These are phyloP conservation scores for Eidolon helvum DNA, from an alignment of 2,113 vertebrate genomes.

Conservation along the genomic window DNA sequence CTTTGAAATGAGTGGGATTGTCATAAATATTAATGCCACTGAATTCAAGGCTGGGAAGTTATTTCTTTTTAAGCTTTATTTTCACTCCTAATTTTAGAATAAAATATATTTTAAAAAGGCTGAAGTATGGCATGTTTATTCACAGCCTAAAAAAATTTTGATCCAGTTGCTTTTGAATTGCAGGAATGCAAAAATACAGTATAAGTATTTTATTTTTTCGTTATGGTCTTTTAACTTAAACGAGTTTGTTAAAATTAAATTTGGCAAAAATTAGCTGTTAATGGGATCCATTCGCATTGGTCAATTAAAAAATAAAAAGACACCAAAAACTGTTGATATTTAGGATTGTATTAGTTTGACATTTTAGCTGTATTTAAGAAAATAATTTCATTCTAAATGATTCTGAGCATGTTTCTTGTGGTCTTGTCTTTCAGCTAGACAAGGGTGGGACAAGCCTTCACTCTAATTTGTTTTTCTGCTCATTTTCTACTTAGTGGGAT, in stretches of 20 bases:
- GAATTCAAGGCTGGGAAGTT: conserved; percentile 36
- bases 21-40: conserved; percentile 58
- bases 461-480: conserved; percentile 13
- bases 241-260: conserved; percentile 48
- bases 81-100: conserved; percentile 57
- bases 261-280: conserved; percentile 49
- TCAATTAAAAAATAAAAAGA: conserved; percentile 54
- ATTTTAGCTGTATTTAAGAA: conserved; percentile 34
- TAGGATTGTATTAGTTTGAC: neutral
- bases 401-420: neutral
- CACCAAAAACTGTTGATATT: conserved; percentile 28
- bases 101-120: conserved; percentile 46
- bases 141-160: conserved; percentile 46
- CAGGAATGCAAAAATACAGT: conserved; percentile 18
- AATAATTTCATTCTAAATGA: conserved; percentile 40
- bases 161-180: conserved; percentile 51
- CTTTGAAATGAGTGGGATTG: conserved; percentile 60
- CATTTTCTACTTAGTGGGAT: neutral
- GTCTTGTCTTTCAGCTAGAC: neutral
- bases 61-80: conserved; percentile 25
- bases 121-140: conserved; percentile 47
- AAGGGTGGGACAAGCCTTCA: neutral
- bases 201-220: conserved; percentile 24
- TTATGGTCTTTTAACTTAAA: conserved; percentile 31
- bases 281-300: neutral